phyloP scores from a whole-genome alignment of 2,113 vertebrate species.

The Hippopotamus amphibius region DNA sequence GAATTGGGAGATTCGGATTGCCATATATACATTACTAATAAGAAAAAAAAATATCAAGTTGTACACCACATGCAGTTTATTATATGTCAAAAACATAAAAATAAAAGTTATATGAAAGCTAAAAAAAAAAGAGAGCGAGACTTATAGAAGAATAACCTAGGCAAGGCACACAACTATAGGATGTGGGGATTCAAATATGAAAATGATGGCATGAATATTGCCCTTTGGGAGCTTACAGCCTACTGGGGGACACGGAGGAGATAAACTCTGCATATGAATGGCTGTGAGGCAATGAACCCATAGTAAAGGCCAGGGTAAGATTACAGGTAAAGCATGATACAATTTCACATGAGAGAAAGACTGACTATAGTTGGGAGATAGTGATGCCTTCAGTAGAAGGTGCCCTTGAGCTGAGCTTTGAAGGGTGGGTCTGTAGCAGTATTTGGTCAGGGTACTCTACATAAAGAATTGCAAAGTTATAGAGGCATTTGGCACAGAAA shows the following conservation, averaged over 20 bases:
- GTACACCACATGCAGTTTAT: too few relatives aligned
- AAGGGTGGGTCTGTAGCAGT: neutral
- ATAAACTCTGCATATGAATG: neutral
- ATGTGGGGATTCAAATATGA: neutral
- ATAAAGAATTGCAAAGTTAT: neutral
- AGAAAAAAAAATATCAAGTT: too few relatives aligned
- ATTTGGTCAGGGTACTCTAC: accelerated
- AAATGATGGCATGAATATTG: neutral
- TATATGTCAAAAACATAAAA: too few relatives aligned
- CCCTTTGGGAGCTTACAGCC: neutral
- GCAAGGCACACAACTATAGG: neutral
- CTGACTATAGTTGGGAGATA: neutral
- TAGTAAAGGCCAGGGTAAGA: too few relatives aligned
- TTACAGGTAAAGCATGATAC: neutral
- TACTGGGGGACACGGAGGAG: neutral
- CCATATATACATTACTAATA: too few relatives aligned
- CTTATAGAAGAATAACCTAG: neutral
- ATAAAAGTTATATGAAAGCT: too few relatives aligned
- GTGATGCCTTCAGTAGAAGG: neutral
- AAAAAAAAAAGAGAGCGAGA: neutral
- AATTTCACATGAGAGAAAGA: neutral
- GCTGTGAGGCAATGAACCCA: neutral
- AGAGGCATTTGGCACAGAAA: neutral
- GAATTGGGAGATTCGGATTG: too few relatives aligned
- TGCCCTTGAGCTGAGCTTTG: neutral